Percentiles rank a stretch among this genome's conserved stretches.
phyloP scores from a whole-genome alignment of 2,888 invertebrate species.

The Apotomis capreana region DNA sequence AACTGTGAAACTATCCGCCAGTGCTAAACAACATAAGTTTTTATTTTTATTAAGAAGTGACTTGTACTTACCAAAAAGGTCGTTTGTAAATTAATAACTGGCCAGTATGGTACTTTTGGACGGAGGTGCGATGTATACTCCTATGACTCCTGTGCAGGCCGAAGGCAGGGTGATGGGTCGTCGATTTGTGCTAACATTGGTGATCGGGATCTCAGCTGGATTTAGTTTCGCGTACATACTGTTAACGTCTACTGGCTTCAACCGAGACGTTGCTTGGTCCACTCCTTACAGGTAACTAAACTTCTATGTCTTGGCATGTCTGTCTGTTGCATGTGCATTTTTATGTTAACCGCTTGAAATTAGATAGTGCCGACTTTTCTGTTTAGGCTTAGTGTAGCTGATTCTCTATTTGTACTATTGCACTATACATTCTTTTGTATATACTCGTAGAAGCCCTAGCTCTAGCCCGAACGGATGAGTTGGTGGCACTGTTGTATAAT shows the following conservation, averaged over 20 bases:
- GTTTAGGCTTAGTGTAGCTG: too few species aligned
- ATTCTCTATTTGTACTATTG: too few species aligned
- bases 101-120: conserved; percentile 28
- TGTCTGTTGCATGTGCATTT: conserved; percentile 47
- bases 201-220: conserved; percentile 88
- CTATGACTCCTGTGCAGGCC: conserved; percentile 63
- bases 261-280: conserved; percentile 72
- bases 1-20: too few species aligned
- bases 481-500: too few species aligned
- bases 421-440: too few species aligned
- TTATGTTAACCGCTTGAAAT: conserved; percentile 28
- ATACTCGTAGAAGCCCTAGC: too few species aligned
- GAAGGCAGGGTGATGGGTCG: conserved; percentile 84
- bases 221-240: conserved; percentile 90
- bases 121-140: conserved; percentile 35
- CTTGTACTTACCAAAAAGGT: too few species aligned
- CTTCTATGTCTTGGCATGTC: conserved; percentile 55
- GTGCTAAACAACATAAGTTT: too few species aligned
- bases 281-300: conserved; percentile 76
- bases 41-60: neutral
- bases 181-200: conserved; percentile 87
- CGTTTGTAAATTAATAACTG: conserved; percentile 4
- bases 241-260: conserved; percentile 83
- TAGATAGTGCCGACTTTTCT: neutral
- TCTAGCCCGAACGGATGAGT: too few species aligned